These are phyloP conservation scores for Aleiodes leptofemur DNA, from an alignment of 2,888 invertebrate genomes.

Conservation along the genomic window DNA sequence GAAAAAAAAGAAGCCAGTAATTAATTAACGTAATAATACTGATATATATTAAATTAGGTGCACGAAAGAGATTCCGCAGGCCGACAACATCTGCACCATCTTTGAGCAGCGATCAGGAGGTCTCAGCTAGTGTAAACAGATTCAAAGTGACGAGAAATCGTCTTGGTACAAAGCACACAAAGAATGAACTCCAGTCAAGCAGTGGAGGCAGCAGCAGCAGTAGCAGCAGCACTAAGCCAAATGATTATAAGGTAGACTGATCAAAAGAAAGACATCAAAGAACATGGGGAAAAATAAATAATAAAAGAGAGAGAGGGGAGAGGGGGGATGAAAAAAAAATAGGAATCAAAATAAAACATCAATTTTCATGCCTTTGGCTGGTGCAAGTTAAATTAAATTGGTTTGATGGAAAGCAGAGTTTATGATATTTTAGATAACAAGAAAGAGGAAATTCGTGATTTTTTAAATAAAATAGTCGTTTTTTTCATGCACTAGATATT, in stretches of 20 bases:
- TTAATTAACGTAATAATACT: neutral
- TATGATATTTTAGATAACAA: conserved; percentile 22
- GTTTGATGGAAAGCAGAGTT: neutral
- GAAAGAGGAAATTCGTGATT: neutral
- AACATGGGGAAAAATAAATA: neutral
- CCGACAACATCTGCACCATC: conserved; percentile 80
- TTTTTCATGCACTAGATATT: neutral
- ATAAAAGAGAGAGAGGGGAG: neutral
- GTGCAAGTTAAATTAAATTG: neutral
- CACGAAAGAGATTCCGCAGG: conserved; percentile 82
- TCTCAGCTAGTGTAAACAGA: conserved; percentile 81
- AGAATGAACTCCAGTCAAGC: conserved; percentile 69
- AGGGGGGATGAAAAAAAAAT: neutral
- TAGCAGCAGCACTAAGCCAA: conserved; percentile 46
- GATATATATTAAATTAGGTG: conserved; percentile 74
- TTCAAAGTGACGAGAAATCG: conserved; percentile 75
- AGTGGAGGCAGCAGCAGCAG: conserved; percentile 56
- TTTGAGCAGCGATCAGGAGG: conserved; percentile 79
- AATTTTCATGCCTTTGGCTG: conserved; percentile 7
- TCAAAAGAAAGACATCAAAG: conserved; percentile 37
- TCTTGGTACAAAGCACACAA: conserved; percentile 68
- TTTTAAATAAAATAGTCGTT: neutral
- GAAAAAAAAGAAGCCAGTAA: conserved; percentile 12
- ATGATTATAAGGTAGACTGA: conserved; percentile 70
- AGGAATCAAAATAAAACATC: neutral